Base-by-base conservation (phyloP, 2,113 vertebrate species). In the Sus scrofa region DNA sequence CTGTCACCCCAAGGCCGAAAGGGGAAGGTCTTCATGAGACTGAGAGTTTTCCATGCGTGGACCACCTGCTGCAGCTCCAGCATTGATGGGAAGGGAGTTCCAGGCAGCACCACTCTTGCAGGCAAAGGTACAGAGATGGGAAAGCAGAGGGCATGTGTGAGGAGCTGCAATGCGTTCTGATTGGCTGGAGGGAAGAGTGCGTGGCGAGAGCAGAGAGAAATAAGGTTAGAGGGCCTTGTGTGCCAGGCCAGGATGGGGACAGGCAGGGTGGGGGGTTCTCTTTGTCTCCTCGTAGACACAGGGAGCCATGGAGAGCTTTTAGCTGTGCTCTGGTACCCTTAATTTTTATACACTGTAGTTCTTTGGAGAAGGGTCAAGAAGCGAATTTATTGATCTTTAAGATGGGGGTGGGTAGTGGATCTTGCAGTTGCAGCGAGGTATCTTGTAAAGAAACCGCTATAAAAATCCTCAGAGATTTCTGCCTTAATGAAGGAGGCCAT, bases 401-500 rank as follows among this genome's bases (percentile, higher is more conserved):
- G 32, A 34, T 52, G 32, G 50, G 71, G 77, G 13, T 44, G 30
- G 65, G 56, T 86, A 1, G n/a, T 44, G 12, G 60, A 22, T 34
- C 26, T 63, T 32, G 19, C 7, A 3, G 83, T 96, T 87, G 65
- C 26, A 85, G 96, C 86, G 89, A 89, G 94, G 98, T 98, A 96
- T 98, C 96, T 92, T 98, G 95, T 98, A 98, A 97, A 95, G 95
- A 97, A 98, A 94, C 97, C 96, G 85, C 97, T 63, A 15, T 77
- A 54, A 84, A 95, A 95, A 85, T 81, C 83, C 97, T 97, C 97
- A 94, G 96, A 97, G 93, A 98, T 93, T 98, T 98, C 96, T 95
- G 96, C 97, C 92, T 91, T 98, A 98, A 98, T 96, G 97, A 98
- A 95, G 85, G 96, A 98, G 86, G 97, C 97, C 96, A 7, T 98